Evolutionary conservation across 2,113 vertebrate genomes (phyloP).

Genomic region (Gadus macrocephalus): DNA sequence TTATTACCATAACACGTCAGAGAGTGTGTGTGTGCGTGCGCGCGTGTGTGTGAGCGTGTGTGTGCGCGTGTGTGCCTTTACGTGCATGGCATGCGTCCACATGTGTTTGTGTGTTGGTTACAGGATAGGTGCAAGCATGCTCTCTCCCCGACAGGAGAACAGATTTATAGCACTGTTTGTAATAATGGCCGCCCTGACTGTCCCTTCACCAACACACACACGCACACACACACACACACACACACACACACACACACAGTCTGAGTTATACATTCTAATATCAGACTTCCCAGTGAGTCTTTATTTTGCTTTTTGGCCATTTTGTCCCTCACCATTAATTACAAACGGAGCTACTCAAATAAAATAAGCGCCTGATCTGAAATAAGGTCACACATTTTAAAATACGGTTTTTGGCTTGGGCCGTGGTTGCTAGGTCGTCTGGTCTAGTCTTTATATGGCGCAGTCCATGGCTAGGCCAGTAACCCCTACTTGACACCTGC

Average conservation of each 20-base stretch:
- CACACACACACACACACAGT: no score
- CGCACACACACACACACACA: no score
- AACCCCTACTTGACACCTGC: slow-evolving; percentile 31
- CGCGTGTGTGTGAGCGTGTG: slow-evolving; percentile 8
- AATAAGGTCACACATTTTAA: no score
- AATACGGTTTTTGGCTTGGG: no score
- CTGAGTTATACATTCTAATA: no score
- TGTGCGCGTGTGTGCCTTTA: slow-evolving; percentile 8
- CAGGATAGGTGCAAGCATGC: slow-evolving; percentile 19
- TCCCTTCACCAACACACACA: neutral
- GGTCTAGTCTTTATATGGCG: no score
- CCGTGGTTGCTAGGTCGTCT: no score
- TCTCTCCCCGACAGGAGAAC: slow-evolving; percentile 49
- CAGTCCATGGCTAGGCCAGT: slow-evolving; percentile 11
- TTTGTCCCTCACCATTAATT: no score
- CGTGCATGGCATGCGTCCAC: neutral
- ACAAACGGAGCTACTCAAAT: no score
- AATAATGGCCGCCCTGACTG: slow-evolving; percentile 8
- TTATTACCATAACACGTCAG: slow-evolving; percentile 63
- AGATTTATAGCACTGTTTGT: slow-evolving; percentile 48
- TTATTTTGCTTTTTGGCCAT: no score
- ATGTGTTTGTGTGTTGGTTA: neutral
- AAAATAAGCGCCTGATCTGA: no score
- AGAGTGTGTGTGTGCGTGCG: slow-evolving; percentile 52
- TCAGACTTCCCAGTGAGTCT: no score